Percentiles rank a stretch among this genome's conserved stretches.
Evolutionary conservation across 37 sponge, comb jelly and placozoan species (phyloP).

Genomic region (Haliclona indistincta): DNA sequence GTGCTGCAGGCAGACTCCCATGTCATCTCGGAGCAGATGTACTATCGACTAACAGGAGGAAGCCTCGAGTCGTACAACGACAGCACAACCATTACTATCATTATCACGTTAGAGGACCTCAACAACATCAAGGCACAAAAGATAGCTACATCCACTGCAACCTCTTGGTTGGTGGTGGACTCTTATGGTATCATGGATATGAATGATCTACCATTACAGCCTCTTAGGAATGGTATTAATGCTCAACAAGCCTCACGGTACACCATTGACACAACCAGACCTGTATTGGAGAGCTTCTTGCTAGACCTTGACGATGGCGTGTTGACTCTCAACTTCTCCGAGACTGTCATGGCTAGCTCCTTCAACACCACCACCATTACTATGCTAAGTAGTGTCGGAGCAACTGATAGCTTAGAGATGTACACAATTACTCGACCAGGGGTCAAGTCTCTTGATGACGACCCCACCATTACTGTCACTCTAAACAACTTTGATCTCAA

Average conservation of each 20-base stretch:
- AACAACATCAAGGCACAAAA: conserved; percentile 75
- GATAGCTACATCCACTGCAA: conserved; percentile 69
- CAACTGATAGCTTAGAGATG: conserved; percentile 14
- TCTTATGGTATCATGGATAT: conserved; percentile 63
- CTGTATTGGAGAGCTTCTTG: conserved; percentile 58
- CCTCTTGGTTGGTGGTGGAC: conserved; percentile 79
- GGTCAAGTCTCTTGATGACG: conserved; percentile 11
- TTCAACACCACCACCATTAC: conserved; percentile 64
- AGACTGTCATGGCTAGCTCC: conserved; percentile 70
- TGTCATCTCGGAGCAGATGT: conserved; percentile 19
- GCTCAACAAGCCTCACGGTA: conserved; percentile 59
- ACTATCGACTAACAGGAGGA: conserved; percentile 80
- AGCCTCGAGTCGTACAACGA: conserved; percentile 47
- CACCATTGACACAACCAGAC: conserved; percentile 81
- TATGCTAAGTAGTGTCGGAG: conserved; percentile 41
- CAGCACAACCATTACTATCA: conserved; percentile 64
- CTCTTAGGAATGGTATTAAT: conserved; percentile 75
- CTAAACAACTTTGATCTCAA: conserved; percentile 71
- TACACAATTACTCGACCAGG: conserved; percentile 36
- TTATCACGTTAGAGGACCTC: conserved; percentile 64
- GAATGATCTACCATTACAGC: conserved; percentile 60
- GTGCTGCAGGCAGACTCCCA: conserved; percentile 72
- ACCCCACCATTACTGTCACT: conserved; percentile 34
- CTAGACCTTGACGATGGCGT: conserved; percentile 71
- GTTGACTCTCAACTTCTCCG: conserved; percentile 73